A percentile compares a stretch with the other conserved stretches of the same genome.
phyloP scores from a whole-genome alignment of 2,888 invertebrate genomes.

The Uloborus plumipes region DNA sequence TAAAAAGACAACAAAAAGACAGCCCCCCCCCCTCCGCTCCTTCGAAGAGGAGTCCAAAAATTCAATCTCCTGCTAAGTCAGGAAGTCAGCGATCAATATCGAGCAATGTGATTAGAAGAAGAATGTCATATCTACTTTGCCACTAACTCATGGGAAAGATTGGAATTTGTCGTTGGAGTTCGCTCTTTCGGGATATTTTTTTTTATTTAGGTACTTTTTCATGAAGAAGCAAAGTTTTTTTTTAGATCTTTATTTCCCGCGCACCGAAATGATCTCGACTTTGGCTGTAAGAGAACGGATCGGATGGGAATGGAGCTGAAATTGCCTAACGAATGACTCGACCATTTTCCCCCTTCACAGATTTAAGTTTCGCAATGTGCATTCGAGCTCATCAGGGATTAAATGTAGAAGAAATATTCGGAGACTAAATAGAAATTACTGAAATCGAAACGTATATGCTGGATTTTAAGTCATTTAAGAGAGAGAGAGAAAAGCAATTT shows the following conservation, averaged over 20 bases:
- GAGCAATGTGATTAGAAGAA: slow-evolving; percentile 61
- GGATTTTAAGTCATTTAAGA: too few species aligned
- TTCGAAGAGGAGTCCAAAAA: slow-evolving; percentile 49
- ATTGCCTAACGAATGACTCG: slow-evolving; percentile 27
- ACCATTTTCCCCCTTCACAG: too few species aligned
- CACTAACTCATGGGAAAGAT: slow-evolving; percentile 63
- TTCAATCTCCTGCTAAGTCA: slow-evolving; percentile 62
- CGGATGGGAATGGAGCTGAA: slow-evolving; percentile 11
- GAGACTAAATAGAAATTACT: too few species aligned
- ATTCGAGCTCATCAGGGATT: too few species aligned
- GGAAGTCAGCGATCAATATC: slow-evolving; percentile 62
- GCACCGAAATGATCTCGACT: slow-evolving; percentile 47
- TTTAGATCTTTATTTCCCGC: slow-evolving; percentile 20
- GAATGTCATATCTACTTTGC: slow-evolving; percentile 64
- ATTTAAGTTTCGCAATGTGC: too few species aligned
- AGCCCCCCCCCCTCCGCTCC: neutral
- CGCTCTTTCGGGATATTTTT: slow-evolving; percentile 24
- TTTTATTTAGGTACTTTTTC: slow-evolving; percentile 15
- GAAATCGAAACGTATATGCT: too few species aligned
- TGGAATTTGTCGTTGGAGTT: slow-evolving; percentile 60
- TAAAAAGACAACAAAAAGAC: slow-evolving; percentile 23
- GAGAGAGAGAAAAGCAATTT: too few species aligned
- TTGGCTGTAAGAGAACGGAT: neutral
- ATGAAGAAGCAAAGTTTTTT: neutral
- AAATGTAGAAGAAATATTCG: too few species aligned